These are phyloP conservation scores for Sericinus montela DNA, from an alignment of 2,888 invertebrate genomes.

Conservation along the genomic window DNA sequence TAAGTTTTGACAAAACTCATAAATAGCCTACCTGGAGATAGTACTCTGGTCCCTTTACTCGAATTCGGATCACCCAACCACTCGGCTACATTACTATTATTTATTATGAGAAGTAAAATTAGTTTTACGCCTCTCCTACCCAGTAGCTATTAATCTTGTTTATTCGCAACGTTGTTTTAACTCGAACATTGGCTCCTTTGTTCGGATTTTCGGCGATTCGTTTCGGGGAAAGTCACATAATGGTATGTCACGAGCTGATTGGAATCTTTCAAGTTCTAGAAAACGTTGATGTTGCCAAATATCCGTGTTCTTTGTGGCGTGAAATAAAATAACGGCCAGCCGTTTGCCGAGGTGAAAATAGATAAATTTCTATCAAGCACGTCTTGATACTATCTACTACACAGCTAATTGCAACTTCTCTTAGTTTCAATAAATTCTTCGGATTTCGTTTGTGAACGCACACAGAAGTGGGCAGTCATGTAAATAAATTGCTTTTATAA, in stretches of 20 bases:
- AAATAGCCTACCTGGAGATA: no score
- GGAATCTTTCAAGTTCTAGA: slow-evolving; percentile 6
- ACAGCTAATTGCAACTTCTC: slow-evolving; percentile 1
- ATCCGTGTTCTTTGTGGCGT: slow-evolving; percentile 11
- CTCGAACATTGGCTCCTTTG: slow-evolving; percentile 1
- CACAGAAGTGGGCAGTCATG: slow-evolving; percentile 2
- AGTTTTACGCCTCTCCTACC: neutral
- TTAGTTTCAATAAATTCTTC: slow-evolving; percentile 10
- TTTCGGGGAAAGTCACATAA: slow-evolving; percentile 11
- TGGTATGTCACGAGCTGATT: slow-evolving; percentile 12
- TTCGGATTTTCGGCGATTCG: neutral
- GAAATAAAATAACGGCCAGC: slow-evolving; percentile 2
- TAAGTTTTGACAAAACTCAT: no score
- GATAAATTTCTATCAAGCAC: slow-evolving; percentile 9
- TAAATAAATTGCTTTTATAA: no score
- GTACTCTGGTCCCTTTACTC: no score
- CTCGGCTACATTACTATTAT: no score
- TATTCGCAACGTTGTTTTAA: neutral
- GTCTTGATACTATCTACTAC: slow-evolving; percentile 1
- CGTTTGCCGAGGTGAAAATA: slow-evolving; percentile 10
- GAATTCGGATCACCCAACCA: slow-evolving; percentile 3
- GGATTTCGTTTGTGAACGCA: neutral
- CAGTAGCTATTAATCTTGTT: slow-evolving; percentile 2
- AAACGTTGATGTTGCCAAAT: slow-evolving; percentile 5
- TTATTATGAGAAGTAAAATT: neutral